Evolutionary conservation across 1,140 invertebrate genomes (phyloP).

Genomic region (Elymnias hypermnestra): DNA sequence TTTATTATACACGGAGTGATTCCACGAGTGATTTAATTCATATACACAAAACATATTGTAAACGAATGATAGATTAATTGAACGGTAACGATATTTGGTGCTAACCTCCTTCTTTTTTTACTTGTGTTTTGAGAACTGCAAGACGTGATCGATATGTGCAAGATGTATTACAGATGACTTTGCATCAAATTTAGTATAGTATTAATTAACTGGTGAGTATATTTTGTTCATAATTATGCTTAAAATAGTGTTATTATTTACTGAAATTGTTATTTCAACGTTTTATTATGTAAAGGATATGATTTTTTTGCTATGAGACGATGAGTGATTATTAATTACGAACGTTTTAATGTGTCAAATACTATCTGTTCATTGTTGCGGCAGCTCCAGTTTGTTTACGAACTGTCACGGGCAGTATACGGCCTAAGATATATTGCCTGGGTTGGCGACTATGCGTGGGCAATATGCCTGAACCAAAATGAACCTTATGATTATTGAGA

Average conservation of each 20-base stretch:
- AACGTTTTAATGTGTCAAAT: conserved; percentile 10
- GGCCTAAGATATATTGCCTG: conserved; percentile 75
- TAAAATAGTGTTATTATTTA: conserved; percentile 1
- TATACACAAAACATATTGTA: conserved; percentile 38
- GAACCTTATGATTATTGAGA: conserved; percentile 19
- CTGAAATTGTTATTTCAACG: conserved; percentile 9
- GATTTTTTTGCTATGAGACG: conserved; percentile 3
- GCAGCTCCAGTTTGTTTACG: conserved; percentile 75
- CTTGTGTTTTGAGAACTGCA: conserved; percentile 73
- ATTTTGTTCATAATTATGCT: conserved; percentile 4
- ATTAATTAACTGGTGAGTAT: conserved; percentile 62
- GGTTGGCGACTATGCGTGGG: conserved; percentile 74
- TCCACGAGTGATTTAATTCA: conserved; percentile 33
- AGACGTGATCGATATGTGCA: conserved; percentile 74
- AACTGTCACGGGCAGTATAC: conserved; percentile 75
- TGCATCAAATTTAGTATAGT: conserved; percentile 40
- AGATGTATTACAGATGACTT: conserved; percentile 72
- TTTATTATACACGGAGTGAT: conserved; percentile 29
- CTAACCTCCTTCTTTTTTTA: conserved; percentile 68
- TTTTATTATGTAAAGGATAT: conserved; percentile 1
- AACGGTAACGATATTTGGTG: conserved; percentile 53
- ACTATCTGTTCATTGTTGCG: conserved; percentile 54
- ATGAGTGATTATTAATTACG: not conserved
- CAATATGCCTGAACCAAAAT: conserved; percentile 26
- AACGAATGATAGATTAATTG: conserved; percentile 45